A percentile compares a stretch with the other conserved stretches of the same genome.
Evolutionary conservation across 2,888 invertebrate genomes (phyloP).

Genomic region (Formica aserva): DNA sequence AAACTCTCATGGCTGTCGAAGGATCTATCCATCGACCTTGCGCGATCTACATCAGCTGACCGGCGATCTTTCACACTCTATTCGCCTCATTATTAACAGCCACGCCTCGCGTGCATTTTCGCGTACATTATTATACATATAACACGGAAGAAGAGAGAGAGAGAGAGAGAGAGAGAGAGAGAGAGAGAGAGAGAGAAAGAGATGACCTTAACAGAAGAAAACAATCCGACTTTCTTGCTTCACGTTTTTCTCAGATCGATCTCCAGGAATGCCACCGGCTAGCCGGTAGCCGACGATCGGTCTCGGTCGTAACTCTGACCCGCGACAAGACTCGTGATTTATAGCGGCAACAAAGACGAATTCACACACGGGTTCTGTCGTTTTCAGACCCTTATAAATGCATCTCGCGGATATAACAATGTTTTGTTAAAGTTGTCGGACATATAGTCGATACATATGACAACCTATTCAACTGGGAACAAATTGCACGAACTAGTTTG

Average conservation of each 20-base stretch:
- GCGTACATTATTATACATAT: constrained; percentile 5
- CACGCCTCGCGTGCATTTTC: constrained; percentile 63
- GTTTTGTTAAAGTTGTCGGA: constrained; percentile 2
- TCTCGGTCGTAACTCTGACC: constrained; percentile 59
- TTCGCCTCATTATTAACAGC: constrained; percentile 69
- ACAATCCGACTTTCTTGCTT: constrained; percentile 66
- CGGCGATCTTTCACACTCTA: constrained; percentile 55
- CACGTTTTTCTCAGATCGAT: constrained; percentile 52
- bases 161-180: constrained; percentile 22
- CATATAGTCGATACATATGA: constrained; percentile 33
- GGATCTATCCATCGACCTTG: constrained; percentile 48
- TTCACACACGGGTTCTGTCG: constrained; percentile 41
- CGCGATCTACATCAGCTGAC: constrained; percentile 61
- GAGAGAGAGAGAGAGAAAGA: constrained; percentile 15
- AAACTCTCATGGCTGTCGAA: constrained; percentile 25
- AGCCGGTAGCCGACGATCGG: constrained; percentile 62
- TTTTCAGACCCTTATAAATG: constrained; percentile 45
- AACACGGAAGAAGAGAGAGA: constrained; percentile 23
- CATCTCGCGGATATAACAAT: constrained; percentile 7
- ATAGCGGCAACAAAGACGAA: constrained; percentile 54
- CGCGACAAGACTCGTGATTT: constrained; percentile 59
- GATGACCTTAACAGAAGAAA: constrained; percentile 55
- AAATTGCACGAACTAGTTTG: constrained; percentile 40
- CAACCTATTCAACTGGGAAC: constrained; percentile 13
- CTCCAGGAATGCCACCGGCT: constrained; percentile 58